Percentiles rank a stretch among this genome's conserved stretches.
phyloP scores from a whole-genome alignment of 2,888 invertebrate species.

The Scaptomyza polygonia region DNA sequence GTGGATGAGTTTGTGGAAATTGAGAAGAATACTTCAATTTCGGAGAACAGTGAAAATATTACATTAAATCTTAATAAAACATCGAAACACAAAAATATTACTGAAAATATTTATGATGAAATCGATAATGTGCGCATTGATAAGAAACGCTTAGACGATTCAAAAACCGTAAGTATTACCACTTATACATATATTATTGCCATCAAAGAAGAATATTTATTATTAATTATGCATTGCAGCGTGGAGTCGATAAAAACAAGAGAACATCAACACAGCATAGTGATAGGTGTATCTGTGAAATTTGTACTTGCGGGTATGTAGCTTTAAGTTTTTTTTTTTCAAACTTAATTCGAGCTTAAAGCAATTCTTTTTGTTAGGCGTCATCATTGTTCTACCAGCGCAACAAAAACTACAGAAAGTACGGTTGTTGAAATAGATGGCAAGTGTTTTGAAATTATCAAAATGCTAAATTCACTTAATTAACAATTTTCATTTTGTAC shows the following conservation, averaged over 20 bases:
- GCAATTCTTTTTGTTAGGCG: constrained; percentile 86
- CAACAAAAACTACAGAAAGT: constrained; percentile 68
- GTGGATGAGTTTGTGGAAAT: constrained; percentile 84
- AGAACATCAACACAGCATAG: constrained; percentile 81
- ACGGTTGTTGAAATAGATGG: constrained; percentile 65
- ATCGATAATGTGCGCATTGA: constrained; percentile 77
- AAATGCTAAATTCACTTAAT: neutral
- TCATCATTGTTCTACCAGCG: constrained; percentile 91
- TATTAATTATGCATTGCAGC: constrained; percentile 48
- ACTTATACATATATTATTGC: neutral
- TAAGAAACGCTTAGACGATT: constrained; percentile 76
- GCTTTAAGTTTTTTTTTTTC: neutral
- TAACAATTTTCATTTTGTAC: neutral
- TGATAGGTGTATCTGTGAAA: constrained; percentile 95
- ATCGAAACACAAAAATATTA: constrained; percentile 80
- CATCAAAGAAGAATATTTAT: constrained; percentile 10
- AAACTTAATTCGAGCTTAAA: fast-evolving
- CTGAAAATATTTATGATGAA: constrained; percentile 82
- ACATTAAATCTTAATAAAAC: constrained; percentile 81
- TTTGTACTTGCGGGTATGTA: constrained; percentile 95
- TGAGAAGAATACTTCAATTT: constrained; percentile 82
- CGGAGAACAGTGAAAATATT: constrained; percentile 81
- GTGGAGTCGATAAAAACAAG: constrained; percentile 80
- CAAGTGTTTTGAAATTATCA: constrained; percentile 9
- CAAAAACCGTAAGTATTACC: constrained; percentile 76